Evolutionary conservation across 2,888 invertebrate genomes (phyloP).

Genomic region (Lasioglossum oenotherae): DNA sequence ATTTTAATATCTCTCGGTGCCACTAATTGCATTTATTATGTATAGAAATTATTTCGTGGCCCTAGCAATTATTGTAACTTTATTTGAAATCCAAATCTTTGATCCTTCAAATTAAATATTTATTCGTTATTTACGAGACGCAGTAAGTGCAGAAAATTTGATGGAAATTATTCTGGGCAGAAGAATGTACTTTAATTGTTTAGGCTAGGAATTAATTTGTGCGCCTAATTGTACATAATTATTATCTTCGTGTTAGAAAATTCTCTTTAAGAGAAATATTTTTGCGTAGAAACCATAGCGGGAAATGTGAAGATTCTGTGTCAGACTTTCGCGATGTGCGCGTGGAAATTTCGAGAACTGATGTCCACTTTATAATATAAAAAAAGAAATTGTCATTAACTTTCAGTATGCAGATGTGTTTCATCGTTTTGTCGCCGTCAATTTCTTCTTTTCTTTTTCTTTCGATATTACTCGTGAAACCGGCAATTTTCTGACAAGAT

Average conservation of each 20-base stretch:
- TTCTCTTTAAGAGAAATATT: neutral
- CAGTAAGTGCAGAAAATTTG: neutral
- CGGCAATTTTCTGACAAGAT: slow-evolving; percentile 44
- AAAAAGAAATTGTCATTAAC: neutral
- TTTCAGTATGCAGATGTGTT: neutral
- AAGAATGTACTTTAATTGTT: neutral
- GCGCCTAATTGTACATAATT: neutral
- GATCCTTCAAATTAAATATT: neutral
- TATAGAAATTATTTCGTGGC: neutral
- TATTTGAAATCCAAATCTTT: neutral
- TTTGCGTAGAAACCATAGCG: neutral
- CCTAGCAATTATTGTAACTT: neutral
- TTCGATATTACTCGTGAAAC: slow-evolving; percentile 57
- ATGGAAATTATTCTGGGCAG: neutral
- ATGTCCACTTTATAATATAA: neutral
- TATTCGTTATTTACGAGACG: neutral
- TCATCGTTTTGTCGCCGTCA: slow-evolving; percentile 4
- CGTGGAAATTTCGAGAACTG: neutral
- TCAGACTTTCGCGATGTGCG: neutral
- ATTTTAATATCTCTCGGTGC: neutral
- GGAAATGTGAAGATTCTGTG: neutral
- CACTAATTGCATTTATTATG: neutral
- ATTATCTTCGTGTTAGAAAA: neutral
- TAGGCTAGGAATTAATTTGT: neutral
- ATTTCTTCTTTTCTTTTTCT: slow-evolving; percentile 39